phyloP scores from a whole-genome alignment of 2,888 invertebrate genomes.

The Caenorhabditis uteleia region DNA sequence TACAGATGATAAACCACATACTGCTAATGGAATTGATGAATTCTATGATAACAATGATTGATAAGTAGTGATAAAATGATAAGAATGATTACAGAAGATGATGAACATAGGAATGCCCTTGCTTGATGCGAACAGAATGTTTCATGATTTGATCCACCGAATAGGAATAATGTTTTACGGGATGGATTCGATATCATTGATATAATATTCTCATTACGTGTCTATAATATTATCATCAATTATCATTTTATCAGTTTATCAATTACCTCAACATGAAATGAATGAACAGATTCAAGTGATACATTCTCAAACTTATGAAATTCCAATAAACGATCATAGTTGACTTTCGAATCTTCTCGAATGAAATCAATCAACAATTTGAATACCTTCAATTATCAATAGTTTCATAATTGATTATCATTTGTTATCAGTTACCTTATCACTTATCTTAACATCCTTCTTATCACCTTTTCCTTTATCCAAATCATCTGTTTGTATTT shows the following conservation, averaged over 20 bases:
- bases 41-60: constrained; percentile 5
- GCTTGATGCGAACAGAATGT: constrained; percentile 36
- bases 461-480: constrained; percentile 2
- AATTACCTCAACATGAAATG: constrained; percentile 31
- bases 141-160: constrained; percentile 29
- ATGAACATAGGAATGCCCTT: constrained; percentile 27
- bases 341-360: constrained; percentile 23
- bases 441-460: constrained; percentile 15
- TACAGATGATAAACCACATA: constrained; percentile 20
- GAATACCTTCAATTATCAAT: constrained; percentile 9
- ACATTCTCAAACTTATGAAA: constrained; percentile 32
- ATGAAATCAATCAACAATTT: constrained; percentile 16
- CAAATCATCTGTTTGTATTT: constrained; percentile 23
- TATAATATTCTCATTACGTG: constrained; percentile 26
- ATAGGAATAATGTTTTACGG: constrained; percentile 24
- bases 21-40: constrained; percentile 20
- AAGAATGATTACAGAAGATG: constrained; percentile 20
- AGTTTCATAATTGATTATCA: background rate
- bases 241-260: background rate
- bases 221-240: constrained; percentile 7
- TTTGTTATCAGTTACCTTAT: constrained; percentile 4
- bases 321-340: constrained; percentile 33
- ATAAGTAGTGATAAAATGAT: too few relatives aligned
- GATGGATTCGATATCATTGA: constrained; percentile 22
- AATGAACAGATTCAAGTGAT: constrained; percentile 23